Conservation (phyloP, 2,888 invertebrate genomes). For the Teleiodes luculella region DNA sequence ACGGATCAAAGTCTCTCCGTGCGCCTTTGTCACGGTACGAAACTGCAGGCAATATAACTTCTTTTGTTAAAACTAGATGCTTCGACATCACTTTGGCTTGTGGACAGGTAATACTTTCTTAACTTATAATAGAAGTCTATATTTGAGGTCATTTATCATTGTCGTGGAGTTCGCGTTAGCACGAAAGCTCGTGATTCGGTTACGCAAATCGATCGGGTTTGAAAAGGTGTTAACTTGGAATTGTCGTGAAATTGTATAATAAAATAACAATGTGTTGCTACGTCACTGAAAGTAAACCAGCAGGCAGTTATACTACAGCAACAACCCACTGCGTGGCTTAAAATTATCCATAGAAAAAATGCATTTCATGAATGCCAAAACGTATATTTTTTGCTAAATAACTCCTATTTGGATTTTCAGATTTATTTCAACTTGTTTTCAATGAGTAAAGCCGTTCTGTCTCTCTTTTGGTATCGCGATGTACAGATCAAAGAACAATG, state of each 20-base stretch:
- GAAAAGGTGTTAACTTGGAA: conserved; percentile 9
- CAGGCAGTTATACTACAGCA: no score
- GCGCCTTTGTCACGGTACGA: neutral
- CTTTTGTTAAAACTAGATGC: neutral
- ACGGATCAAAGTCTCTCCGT: neutral
- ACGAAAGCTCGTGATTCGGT: conserved; percentile 11
- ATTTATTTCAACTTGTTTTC: no score
- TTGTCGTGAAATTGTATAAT: neutral
- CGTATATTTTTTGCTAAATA: no score
- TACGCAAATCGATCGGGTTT: conserved; percentile 9
- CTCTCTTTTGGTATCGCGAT: no score
- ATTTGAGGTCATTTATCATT: conserved; percentile 1
- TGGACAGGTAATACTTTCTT: neutral
- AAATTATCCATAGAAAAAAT: no score
- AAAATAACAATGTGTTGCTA: no score
- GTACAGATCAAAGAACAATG: no score
- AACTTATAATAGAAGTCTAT: neutral
- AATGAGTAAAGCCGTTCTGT: no score
- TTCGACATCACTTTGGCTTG: neutral
- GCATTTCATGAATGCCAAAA: no score
- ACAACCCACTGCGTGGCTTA: no score
- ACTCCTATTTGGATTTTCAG: no score
- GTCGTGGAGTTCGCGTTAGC: conserved; percentile 11
- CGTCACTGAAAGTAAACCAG: no score
- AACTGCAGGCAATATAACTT: neutral